Conservation (phyloP, 2,888 invertebrate species). For the Conchocele bisecta region DNA sequence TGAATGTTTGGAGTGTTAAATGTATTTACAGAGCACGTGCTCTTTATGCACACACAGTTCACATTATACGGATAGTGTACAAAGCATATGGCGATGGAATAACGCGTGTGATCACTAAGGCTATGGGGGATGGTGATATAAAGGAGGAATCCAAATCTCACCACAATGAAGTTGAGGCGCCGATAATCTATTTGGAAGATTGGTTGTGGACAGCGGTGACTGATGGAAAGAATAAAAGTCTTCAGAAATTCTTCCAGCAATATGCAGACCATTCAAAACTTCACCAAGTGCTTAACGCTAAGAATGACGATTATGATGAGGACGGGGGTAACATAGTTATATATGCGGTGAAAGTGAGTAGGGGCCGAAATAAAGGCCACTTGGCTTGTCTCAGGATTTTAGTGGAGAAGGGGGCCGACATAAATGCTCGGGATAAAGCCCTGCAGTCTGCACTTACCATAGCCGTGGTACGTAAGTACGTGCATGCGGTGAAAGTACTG, state of each 20-base stretch:
- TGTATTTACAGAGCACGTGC: no score
- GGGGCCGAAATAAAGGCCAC: conserved; percentile 57
- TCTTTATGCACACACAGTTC: no score
- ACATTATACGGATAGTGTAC: no score
- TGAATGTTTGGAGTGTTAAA: no score
- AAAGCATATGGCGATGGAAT: no score
- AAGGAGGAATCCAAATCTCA: no score
- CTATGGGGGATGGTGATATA: no score
- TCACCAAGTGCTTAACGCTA: conserved; percentile 41
- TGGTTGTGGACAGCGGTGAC: conserved; percentile 54
- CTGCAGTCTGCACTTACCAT: conserved; percentile 61
- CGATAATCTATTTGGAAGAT: conserved; percentile 47
- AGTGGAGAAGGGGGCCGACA: conserved; percentile 57
- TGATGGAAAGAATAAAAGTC: conserved; percentile 52
- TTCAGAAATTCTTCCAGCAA: conserved; percentile 45
- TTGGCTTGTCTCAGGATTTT: conserved; percentile 56
- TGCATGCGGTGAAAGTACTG: conserved; percentile 41
- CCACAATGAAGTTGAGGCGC: no score
- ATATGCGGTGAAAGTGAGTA: conserved; percentile 60
- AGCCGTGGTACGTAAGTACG: conserved; percentile 58
- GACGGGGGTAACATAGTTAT: conserved; percentile 62
- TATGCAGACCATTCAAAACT: conserved; percentile 38
- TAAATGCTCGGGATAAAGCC: conserved; percentile 60
- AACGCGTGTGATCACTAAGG: no score
- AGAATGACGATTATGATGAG: conserved; percentile 59